Conservation (phyloP, 2,888 invertebrate genomes). For the Zygaena filipendulae region DNA sequence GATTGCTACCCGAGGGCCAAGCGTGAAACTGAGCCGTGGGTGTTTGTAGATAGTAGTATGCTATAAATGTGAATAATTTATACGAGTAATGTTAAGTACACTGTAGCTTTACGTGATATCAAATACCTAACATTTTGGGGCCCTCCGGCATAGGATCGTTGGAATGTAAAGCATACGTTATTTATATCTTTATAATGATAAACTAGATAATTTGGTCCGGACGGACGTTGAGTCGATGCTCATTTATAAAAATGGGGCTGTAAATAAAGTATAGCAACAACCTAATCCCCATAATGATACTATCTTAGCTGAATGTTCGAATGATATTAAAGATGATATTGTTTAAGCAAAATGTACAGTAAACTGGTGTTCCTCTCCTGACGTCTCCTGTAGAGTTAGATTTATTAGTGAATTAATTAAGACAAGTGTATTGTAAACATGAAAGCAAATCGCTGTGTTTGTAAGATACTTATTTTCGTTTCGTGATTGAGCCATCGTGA, state of each 20-base stretch:
- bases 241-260: slow-evolving; percentile 51
- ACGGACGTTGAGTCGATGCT: slow-evolving; percentile 56
- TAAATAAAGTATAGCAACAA: slow-evolving; percentile 43
- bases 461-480: too few relatives aligned
- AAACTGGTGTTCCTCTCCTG: slow-evolving; percentile 63
- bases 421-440: slow-evolving; percentile 14
- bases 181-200: slow-evolving; percentile 56
- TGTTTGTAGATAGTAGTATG: slow-evolving; percentile 67
- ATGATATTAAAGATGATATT: too few relatives aligned
- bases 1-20: slow-evolving; percentile 54
- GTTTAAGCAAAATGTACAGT: slow-evolving; percentile 67
- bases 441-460: slow-evolving; percentile 17
- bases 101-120: slow-evolving; percentile 65
- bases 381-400: slow-evolving; percentile 59
- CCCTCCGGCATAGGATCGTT: slow-evolving; percentile 50
- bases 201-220: slow-evolving; percentile 40
- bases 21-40: slow-evolving; percentile 48
- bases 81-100: slow-evolving; percentile 67
- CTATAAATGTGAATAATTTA: slow-evolving; percentile 69
- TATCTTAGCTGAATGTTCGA: too few relatives aligned
- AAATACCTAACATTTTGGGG: slow-evolving; percentile 46
- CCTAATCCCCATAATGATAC: too few relatives aligned
- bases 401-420: too few relatives aligned
- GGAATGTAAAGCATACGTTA: slow-evolving; percentile 22
- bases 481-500: slow-evolving; percentile 8